A percentile compares a stretch with the other conserved stretches of the same genome.
Conservation (phyloP, 1,140 invertebrate genomes). For the Achroia grisella region DNA sequence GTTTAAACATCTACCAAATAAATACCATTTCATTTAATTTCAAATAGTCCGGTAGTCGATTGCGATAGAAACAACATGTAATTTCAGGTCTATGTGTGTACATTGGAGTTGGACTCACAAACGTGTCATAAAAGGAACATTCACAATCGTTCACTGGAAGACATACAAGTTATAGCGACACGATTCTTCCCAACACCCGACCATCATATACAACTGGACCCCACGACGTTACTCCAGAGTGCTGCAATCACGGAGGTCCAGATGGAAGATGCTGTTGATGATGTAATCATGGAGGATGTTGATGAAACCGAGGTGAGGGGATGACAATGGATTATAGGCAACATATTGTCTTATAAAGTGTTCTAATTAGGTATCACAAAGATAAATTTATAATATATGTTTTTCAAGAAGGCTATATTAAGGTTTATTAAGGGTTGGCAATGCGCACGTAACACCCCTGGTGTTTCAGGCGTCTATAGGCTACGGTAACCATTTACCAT, state of each 20-base stretch:
- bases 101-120: slow-evolving; percentile 87
- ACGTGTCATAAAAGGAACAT: slow-evolving; percentile 88
- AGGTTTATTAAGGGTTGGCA: no score
- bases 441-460: no score
- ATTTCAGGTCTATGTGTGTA: slow-evolving; percentile 88
- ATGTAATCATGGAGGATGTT: slow-evolving; percentile 66
- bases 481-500: no score
- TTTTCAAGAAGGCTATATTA: no score
- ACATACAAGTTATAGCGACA: slow-evolving; percentile 84
- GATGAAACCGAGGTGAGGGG: slow-evolving; percentile 55
- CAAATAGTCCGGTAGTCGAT: neutral
- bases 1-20: no score
- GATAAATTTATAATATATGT: no score
- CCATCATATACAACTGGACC: slow-evolving; percentile 81
- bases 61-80: no score
- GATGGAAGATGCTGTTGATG: slow-evolving; percentile 76
- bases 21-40: no score
- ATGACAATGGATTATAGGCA: neutral
- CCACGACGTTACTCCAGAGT: slow-evolving; percentile 87
- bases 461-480: no score
- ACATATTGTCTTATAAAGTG: no score
- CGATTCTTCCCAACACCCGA: slow-evolving; percentile 87
- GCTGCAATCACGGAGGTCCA: slow-evolving; percentile 77
- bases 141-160: slow-evolving; percentile 85
- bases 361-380: no score